A percentile compares a stretch with the other conserved stretches of the same genome.
These are phyloP conservation scores for Kryptolebias ocellatus DNA, from an alignment of 2,797 vertebrate genomes.

Conservation along the genomic window DNA sequence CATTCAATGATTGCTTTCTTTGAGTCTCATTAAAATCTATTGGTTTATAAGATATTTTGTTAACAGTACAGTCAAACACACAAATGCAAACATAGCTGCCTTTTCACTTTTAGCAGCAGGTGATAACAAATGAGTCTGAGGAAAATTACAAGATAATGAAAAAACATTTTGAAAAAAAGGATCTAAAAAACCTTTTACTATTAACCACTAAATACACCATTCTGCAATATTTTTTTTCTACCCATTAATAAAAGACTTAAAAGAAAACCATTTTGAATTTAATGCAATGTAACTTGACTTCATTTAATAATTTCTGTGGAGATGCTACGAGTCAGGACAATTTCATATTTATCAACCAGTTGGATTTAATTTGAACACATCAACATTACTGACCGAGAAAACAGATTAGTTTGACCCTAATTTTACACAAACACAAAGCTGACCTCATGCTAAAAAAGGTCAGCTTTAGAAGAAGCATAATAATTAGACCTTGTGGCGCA, in stretches of 20 bases:
- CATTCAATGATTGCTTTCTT: no score
- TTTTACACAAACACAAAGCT: background rate
- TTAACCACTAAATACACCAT: no score
- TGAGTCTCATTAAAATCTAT: no score
- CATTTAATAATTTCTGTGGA: slow-evolving; percentile 1
- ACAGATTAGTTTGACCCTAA: slow-evolving; percentile 28
- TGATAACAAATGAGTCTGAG: no score
- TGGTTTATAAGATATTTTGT: no score
- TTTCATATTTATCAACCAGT: slow-evolving; percentile 8
- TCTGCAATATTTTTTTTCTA: rapidly evolving
- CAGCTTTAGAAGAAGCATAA: slow-evolving; percentile 19
- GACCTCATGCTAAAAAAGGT: slow-evolving; percentile 13
- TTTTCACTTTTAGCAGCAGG: no score
- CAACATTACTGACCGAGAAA: background rate
- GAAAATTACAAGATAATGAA: no score
- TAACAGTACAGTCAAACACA: no score
- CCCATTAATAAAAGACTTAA: background rate
- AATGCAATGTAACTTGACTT: slow-evolving; percentile 8
- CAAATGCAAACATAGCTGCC: no score
- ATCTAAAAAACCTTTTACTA: no score
- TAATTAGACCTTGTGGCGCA: slow-evolving; percentile 23
- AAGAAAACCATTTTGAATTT: background rate
- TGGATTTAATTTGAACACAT: slow-evolving; percentile 5
- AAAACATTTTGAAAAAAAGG: no score
- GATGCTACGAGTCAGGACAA: slow-evolving; percentile 8